These are phyloP conservation scores for Gandaritis pyraliata DNA, from an alignment of 2,888 invertebrate species.

Conservation along the genomic window DNA sequence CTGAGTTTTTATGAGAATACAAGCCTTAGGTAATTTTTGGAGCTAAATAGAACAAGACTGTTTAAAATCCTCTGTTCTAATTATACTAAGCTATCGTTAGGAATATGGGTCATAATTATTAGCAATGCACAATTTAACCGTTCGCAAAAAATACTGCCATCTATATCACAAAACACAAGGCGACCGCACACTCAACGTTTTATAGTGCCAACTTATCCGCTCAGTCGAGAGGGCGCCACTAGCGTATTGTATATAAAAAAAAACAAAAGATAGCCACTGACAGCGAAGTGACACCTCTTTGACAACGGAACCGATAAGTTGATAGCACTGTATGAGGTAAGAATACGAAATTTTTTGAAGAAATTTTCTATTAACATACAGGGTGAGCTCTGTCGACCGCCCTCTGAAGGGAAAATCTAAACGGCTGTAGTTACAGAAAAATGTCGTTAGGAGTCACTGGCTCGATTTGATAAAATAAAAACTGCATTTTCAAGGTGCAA, in stretches of 20 bases:
- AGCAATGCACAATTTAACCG: conserved; percentile 24
- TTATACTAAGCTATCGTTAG: conserved; percentile 12
- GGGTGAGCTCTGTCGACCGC: too few relatives aligned
- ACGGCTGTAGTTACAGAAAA: too few relatives aligned
- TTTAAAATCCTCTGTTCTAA: conserved; percentile 11
- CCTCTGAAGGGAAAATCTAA: too few relatives aligned
- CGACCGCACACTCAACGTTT: conserved; percentile 23
- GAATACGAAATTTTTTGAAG: conserved; percentile 11
- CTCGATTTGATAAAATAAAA: too few relatives aligned
- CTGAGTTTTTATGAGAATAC: too few relatives aligned
- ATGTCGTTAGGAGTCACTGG: too few relatives aligned
- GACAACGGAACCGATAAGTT: not conserved
- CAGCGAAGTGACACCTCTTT: not conserved
- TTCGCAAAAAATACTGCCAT: conserved; percentile 44
- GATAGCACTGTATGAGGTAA: conserved; percentile 1
- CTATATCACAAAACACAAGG: conserved; percentile 47
- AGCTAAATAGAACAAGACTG: conserved; percentile 13
- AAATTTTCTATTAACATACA: not conserved
- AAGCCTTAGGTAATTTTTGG: not conserved
- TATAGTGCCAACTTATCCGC: not conserved
- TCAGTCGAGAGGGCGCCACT: conserved; percentile 5
- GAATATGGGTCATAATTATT: conserved; percentile 19
- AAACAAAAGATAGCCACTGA: not conserved
- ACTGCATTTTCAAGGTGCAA: too few relatives aligned
- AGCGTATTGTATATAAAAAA: not conserved